Evolutionary conservation across 2,797 vertebrate species (phyloP), one percentile per base, ranked within the genome.

Genomic region (Denticeps clupeoides): DNA sequence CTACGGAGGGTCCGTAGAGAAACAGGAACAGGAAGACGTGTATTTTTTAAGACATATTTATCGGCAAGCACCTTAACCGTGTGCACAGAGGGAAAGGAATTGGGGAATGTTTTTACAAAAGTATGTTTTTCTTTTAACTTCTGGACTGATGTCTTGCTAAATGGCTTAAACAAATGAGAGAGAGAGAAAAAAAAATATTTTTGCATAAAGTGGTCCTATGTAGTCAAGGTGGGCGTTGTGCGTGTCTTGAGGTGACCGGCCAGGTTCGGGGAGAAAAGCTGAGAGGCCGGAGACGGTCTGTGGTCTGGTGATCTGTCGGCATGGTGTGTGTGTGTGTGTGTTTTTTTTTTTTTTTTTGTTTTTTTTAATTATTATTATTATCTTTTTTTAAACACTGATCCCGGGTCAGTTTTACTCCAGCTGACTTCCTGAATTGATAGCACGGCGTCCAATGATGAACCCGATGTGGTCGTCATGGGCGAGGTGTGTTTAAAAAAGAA

Each of bases 41-140:
- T 69, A 64, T 53, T 79, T 77, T 81, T 77, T 70, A 69, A 68
- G 75, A 65, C 78, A 76, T 86, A 80, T 84, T 82, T 81, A 81
- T 82, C 78, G 68, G 63, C 55, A 71, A 49, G 63, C 63, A 66
- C 69, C 64, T 61, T 56, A 56, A 24, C 59, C 59, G 73, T 41
- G 55, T 74, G 65, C 68, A 69, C 62, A 51, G 33, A 59, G 59
- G 65, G 61, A 16, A 31, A 33, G 6, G 33, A 31, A 33, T 12
- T 58, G 56, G 65, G 62, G 68, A 59, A 35, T 19, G 18, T 47
- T 32, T 19, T 28, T 16, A 5, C 31, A n/a, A 6, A 8, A 16
- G 8, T 16, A 22, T 48, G 42, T 19, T 18, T 32, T 37, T 52
- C 27, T 26, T 25, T 37, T 9, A 21, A 38, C 35, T 38, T 38